Conservation (phyloP, 2,888 invertebrate genomes). For the Drosophila subsilvestris region DNA sequence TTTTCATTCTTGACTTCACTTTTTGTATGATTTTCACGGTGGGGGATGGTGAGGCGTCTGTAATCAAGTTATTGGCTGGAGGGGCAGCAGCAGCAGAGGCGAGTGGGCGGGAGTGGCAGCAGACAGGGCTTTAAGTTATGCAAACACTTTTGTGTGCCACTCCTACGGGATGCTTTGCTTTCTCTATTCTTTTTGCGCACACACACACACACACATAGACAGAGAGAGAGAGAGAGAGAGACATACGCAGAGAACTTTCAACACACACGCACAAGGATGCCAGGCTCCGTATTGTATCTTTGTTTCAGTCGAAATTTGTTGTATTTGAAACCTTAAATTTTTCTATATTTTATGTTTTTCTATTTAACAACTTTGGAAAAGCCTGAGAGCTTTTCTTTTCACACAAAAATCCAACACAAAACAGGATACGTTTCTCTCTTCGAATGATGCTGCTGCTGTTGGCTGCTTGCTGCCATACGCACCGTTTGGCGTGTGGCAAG, state of each 20-base stretch:
- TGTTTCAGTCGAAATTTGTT: constrained; percentile 26
- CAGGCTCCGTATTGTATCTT: constrained; percentile 22
- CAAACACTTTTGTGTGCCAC: constrained; percentile 75
- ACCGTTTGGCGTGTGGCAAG: constrained; percentile 48
- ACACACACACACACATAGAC: constrained; percentile 29
- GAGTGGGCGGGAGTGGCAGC: constrained; percentile 23
- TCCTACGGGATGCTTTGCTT: constrained; percentile 74
- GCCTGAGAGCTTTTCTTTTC: constrained; percentile 42
- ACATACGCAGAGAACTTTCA: constrained; percentile 49
- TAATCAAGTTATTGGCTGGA: constrained; percentile 34
- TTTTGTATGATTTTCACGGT: not conserved
- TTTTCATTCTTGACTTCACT: constrained; percentile 9
- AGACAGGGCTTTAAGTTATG: constrained; percentile 63
- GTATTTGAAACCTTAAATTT: constrained; percentile 5
- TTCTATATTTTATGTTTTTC: constrained; percentile 1
- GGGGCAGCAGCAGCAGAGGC: not conserved
- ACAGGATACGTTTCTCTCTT: not conserved
- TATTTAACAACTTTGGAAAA: constrained; percentile 31
- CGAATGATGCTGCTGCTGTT: constrained; percentile 7
- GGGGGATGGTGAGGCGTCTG: not conserved
- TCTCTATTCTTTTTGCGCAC: constrained; percentile 70
- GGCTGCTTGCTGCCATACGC: constrained; percentile 49
- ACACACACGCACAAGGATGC: constrained; percentile 21
- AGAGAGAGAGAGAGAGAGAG: constrained; percentile 14
- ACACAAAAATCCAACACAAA: constrained; percentile 1